Evolutionary conservation across 2,888 invertebrate genomes (phyloP).

Genomic region (Dryadula phaetusa): DNA sequence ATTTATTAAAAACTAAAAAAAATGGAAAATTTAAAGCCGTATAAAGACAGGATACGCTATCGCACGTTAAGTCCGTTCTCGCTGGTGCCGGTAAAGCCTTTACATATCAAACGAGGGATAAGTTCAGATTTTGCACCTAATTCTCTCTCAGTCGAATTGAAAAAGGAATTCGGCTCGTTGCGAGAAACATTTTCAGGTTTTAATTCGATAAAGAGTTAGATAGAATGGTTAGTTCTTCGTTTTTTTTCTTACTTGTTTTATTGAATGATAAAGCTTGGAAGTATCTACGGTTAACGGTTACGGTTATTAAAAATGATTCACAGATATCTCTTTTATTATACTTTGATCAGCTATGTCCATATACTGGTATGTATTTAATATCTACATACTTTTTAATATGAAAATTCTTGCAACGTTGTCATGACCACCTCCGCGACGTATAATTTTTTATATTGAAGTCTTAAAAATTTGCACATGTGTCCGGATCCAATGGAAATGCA

Average conservation of each 20-base stretch:
- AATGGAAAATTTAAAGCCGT: background rate
- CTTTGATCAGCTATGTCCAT: too few species aligned
- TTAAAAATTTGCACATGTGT: too few species aligned
- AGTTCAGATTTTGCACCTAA: constrained; percentile 44
- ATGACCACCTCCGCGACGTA: too few species aligned
- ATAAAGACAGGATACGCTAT: constrained; percentile 11
- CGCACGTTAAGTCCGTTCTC: constrained; percentile 30
- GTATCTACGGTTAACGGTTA: too few species aligned
- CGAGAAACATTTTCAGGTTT: constrained; percentile 34
- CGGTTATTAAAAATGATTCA: too few species aligned
- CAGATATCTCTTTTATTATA: too few species aligned
- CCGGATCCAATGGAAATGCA: too few species aligned
- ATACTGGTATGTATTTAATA: too few species aligned
- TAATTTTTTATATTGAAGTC: too few species aligned
- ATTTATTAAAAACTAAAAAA: background rate
- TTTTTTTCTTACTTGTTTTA: background rate
- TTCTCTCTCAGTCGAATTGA: constrained; percentile 40
- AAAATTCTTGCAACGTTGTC: too few species aligned
- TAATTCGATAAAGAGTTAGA: constrained; percentile 34
- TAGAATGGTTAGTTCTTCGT: background rate
- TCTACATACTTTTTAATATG: too few species aligned
- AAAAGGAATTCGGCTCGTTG: constrained; percentile 36
- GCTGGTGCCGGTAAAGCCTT: constrained; percentile 31
- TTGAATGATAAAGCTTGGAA: too few species aligned
- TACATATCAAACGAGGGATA: constrained; percentile 42